Conservation (phyloP, 2,113 vertebrate genomes). For the Erythrolamprus reginae region DNA sequence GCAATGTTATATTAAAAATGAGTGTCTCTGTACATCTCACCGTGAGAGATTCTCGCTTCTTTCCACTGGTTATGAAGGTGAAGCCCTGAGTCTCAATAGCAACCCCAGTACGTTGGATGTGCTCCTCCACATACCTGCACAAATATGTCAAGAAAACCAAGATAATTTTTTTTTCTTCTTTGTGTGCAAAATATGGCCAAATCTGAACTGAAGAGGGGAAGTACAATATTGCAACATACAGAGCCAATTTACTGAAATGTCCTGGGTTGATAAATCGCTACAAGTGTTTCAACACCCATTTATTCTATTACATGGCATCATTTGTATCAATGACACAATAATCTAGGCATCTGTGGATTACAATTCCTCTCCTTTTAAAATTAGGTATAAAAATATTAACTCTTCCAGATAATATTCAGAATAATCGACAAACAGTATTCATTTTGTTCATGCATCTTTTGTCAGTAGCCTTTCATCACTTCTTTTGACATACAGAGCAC, state of each 20-base stretch:
- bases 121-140: conserved; percentile 80
- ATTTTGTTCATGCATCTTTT: not conserved
- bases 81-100: conserved; percentile 84
- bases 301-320: not conserved
- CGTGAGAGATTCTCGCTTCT: conserved; percentile 81
- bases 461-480: not conserved
- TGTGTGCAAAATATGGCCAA: not conserved
- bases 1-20: not conserved
- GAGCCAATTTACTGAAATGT: not conserved
- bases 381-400: not conserved
- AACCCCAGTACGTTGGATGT: conserved; percentile 82
- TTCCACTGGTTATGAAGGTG: conserved; percentile 79
- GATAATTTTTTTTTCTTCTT: not conserved
- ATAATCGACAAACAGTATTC: not conserved
- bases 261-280: not conserved
- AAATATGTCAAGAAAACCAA: not conserved
- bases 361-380: not conserved
- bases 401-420: not conserved
- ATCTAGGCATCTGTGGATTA: not conserved
- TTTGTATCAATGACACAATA: not conserved
- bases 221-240: not conserved
- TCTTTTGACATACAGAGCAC: not conserved
- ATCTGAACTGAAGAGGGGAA: not conserved
- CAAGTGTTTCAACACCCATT: not conserved
- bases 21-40: conserved; percentile 53